Evolutionary conservation across 35 echinoderm and acorn worm genomes (phyloP).

Genomic region (Eucidaris tribuloides): DNA sequence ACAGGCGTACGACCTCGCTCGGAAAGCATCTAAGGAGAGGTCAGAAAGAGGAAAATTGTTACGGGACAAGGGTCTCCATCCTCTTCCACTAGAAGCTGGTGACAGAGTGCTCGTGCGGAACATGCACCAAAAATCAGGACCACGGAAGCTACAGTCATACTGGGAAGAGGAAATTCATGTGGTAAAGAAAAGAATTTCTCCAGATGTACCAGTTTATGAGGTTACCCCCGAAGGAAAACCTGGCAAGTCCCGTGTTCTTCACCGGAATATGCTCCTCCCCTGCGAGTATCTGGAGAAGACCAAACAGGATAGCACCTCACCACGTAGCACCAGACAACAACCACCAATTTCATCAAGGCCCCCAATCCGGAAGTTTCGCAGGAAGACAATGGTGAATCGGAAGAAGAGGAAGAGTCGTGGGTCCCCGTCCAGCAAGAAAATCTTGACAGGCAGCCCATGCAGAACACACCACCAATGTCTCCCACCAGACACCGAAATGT

Average conservation of each 20-base stretch:
- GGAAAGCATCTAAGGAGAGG: not conserved
- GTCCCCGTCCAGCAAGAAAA: no score
- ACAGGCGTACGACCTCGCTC: not conserved
- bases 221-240: conserved; percentile 17
- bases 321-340: not conserved
- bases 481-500: no score
- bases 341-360: no score
- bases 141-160: conserved; percentile 57
- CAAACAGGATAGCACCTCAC: no score
- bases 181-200: conserved; percentile 14
- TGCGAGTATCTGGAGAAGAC: conserved; percentile 30
- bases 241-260: not conserved
- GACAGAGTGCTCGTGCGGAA: conserved; percentile 66
- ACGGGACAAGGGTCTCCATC: not conserved
- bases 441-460: no score
- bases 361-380: no score
- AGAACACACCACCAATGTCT: no score
- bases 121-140: conserved; percentile 19
- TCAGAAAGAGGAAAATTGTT: not conserved
- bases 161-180: conserved; percentile 56
- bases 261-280: conserved; percentile 51
- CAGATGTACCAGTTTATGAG: conserved; percentile 51
- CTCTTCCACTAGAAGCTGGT: conserved; percentile 27
- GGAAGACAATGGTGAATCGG: no score
- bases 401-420: no score